phyloP scores from a whole-genome alignment of 2,888 invertebrate species.

The Drosophila yooni region DNA sequence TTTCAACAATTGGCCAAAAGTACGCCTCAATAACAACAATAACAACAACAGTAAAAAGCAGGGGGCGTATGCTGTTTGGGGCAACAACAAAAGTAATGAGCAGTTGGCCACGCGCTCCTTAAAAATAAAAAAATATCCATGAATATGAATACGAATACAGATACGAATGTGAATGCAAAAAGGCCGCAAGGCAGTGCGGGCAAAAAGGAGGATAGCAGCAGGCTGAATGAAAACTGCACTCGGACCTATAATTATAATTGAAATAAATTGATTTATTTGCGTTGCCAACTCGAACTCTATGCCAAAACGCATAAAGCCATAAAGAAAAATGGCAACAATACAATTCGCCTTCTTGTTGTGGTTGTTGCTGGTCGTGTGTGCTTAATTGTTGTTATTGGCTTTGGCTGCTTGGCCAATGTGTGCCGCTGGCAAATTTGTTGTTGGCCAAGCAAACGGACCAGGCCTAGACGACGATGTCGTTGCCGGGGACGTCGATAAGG shows the following conservation, averaged over 20 bases:
- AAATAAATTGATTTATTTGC: slow-evolving; percentile 84
- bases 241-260: slow-evolving; percentile 83
- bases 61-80: slow-evolving; percentile 56
- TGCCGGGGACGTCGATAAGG: slow-evolving; percentile 66
- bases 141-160: slow-evolving; percentile 28
- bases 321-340: slow-evolving; percentile 79
- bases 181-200: slow-evolving; percentile 37
- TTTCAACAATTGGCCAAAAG: slow-evolving; percentile 77
- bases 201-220: slow-evolving; percentile 21
- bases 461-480: slow-evolving; percentile 38
- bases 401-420: slow-evolving; percentile 54
- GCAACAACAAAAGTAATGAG: slow-evolving; percentile 74
- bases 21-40: slow-evolving; percentile 68
- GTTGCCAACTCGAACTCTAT: slow-evolving; percentile 69
- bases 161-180: slow-evolving; percentile 23
- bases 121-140: slow-evolving; percentile 34
- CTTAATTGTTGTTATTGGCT: slow-evolving; percentile 79
- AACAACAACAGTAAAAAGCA: slow-evolving; percentile 9
- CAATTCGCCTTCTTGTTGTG: slow-evolving; percentile 54
- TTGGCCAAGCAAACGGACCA: slow-evolving; percentile 33
- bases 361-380: slow-evolving; percentile 48
- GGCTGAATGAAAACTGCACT: slow-evolving; percentile 42
- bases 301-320: slow-evolving; percentile 74
- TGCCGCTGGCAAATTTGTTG: slow-evolving; percentile 60
- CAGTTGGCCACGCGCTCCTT: slow-evolving; percentile 77